Evolutionary conservation across 2,888 invertebrate species (phyloP), one percentile per base, ranked within the genome.

Genomic region (Neelides folsomi): DNA sequence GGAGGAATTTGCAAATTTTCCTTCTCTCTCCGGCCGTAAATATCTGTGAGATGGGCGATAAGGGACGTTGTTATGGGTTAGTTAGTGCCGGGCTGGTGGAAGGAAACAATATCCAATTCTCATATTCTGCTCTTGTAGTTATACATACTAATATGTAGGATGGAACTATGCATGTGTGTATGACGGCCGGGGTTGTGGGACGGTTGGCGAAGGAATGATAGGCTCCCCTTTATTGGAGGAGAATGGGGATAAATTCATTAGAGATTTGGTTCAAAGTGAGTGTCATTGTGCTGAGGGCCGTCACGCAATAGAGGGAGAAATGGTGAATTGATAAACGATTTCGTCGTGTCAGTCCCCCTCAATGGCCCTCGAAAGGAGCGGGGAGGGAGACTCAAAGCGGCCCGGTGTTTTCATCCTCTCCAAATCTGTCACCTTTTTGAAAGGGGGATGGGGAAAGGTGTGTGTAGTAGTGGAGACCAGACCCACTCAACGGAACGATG

Each of bases 311-410:
- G 55, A 54, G 57, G 51, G 57, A 59, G 54, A 57, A 59, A 57
- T 56, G 46, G 54, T 51, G 54, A 59, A 57, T 59, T 59, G 59
- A 59, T 57, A 55, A 59, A 59, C 57, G 59, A 59, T 59, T 57
- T 52, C 53, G 50, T 39, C 40, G 49, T 27, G 27, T 27, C 27
- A 27, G 27, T 27, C 27, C 7, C n/a, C 27, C 27, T 27, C 27
- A 27, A 27, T 27, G 27, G 27, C 4, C 27, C 27, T 27, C 27
- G 27, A 27, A 27, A 27, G 27, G 27, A n/a, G n/a, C n/a, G 9
- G 4, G 39, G 18, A 41, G 13, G 49, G 42, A 45, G 44, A 49
- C 35, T 15, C 18, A 49, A 37, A 52, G 56, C 27, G 38, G 53
- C 59, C 59, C 54, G 56, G 56, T 56, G 59, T 59, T 56, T 56